Conservation (phyloP, 2,888 invertebrate species). For the Apodemia mormo region DNA sequence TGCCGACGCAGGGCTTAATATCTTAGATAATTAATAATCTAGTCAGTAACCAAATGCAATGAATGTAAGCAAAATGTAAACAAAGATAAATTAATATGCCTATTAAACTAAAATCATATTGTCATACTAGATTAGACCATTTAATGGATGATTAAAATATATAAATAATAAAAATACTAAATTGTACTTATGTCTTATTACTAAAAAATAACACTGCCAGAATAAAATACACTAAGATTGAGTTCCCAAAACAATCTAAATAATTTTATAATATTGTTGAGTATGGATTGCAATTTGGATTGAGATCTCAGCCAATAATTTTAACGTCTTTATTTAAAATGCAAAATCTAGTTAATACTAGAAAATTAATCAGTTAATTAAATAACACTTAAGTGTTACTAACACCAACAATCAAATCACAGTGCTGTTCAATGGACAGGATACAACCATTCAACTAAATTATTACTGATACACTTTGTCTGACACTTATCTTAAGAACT, state of each 20-base stretch:
- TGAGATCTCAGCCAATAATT: not conserved
- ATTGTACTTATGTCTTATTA: constrained; percentile 7
- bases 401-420: no score
- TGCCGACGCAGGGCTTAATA: constrained; percentile 26
- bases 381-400: no score
- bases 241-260: not conserved
- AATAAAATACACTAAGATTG: not conserved
- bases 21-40: constrained; percentile 29
- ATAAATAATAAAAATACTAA: not conserved
- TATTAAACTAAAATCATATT: constrained; percentile 2
- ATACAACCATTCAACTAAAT: no score
- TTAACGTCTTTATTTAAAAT: not conserved
- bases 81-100: not conserved
- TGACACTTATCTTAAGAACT: no score
- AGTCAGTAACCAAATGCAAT: constrained; percentile 33
- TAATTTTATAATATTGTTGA: not conserved
- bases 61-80: constrained; percentile 33
- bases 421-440: no score
- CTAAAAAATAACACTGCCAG: constrained; percentile 9
- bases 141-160: not conserved
- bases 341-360: not conserved
- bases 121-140: not conserved
- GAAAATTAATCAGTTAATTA: not conserved
- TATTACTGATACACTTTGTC: no score
- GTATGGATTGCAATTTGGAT: not conserved